Evolutionary conservation across 1,140 invertebrate genomes (phyloP).

Genomic region (Oreohelix idahoensis): DNA sequence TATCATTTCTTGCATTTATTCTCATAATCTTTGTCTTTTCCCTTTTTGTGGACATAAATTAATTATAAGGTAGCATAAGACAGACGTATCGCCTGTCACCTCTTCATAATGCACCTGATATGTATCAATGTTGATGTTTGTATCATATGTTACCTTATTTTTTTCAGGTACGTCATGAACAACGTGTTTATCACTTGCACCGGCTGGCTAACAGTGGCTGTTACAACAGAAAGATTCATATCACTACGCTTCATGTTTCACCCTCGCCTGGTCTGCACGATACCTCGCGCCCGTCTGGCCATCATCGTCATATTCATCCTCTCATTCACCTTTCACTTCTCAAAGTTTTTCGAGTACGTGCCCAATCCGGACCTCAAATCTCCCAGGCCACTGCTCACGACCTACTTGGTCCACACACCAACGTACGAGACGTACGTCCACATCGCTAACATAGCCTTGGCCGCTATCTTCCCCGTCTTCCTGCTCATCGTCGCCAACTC

Average conservation of each 20-base stretch:
- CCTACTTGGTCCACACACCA: slow-evolving; percentile 80
- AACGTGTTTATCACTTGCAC: slow-evolving; percentile 90
- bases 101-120: no score
- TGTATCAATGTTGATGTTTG: no score
- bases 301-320: slow-evolving; percentile 86
- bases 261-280: slow-evolving; percentile 89
- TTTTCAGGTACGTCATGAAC: slow-evolving; percentile 82
- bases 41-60: no score
- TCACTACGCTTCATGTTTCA: slow-evolving; percentile 93
- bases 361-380: slow-evolving; percentile 69
- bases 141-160: no score
- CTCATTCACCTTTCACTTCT: slow-evolving; percentile 88
- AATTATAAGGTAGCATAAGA: no score
- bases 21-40: no score
- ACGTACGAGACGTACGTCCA: slow-evolving; percentile 77
- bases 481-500: slow-evolving; percentile 92
- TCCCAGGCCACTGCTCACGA: slow-evolving; percentile 78
- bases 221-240: slow-evolving; percentile 93
- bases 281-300: slow-evolving; percentile 86
- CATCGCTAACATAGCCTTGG: slow-evolving; percentile 50
- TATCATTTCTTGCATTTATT: no score
- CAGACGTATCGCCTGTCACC: no score
- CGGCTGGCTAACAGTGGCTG: slow-evolving; percentile 92
- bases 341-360: slow-evolving; percentile 75
- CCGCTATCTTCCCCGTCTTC: slow-evolving; percentile 91